These are phyloP conservation scores for Mormyrus proboscirostris DNA, from an alignment of 2,797 vertebrate genomes.

Conservation along the genomic window DNA sequence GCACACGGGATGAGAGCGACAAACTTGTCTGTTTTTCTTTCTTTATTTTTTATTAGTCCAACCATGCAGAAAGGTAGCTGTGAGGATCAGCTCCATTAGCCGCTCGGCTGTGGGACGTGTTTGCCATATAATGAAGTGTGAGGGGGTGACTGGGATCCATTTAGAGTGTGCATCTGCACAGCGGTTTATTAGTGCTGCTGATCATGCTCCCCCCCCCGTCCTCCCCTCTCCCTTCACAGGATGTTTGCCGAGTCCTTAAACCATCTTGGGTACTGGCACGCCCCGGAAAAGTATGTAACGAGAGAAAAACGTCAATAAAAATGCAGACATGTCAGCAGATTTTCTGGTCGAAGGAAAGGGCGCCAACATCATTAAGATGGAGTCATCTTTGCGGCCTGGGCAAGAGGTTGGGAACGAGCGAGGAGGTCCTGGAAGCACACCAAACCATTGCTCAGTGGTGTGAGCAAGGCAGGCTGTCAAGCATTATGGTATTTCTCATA, in stretches of 20 bases:
- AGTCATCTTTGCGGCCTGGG: neutral
- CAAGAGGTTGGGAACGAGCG: neutral
- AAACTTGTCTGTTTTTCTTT: conserved; percentile 9
- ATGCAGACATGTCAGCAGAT: neutral
- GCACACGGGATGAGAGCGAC: conserved; percentile 34
- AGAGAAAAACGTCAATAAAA: neutral
- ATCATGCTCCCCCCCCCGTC: neutral
- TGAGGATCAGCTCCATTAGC: conserved; percentile 26
- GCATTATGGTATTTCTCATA: neutral
- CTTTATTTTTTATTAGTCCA: conserved; percentile 24
- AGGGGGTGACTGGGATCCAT: conserved; percentile 29
- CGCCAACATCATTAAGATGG: neutral
- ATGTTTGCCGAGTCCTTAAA: neutral
- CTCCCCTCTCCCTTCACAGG: neutral
- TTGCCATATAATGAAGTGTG: conserved; percentile 30
- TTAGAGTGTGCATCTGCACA: neutral
- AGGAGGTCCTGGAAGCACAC: neutral
- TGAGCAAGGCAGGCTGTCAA: neutral
- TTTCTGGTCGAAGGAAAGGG: neutral
- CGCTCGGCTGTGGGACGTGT: conserved; percentile 25
- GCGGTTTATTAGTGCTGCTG: conserved; percentile 6
- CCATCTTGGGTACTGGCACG: neutral
- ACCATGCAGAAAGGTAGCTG: conserved; percentile 16
- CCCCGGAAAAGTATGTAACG: neutral
- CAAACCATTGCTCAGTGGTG: neutral